Conservation (phyloP, 2,113 vertebrate genomes). For the Dolichallabes microphthalmus region DNA sequence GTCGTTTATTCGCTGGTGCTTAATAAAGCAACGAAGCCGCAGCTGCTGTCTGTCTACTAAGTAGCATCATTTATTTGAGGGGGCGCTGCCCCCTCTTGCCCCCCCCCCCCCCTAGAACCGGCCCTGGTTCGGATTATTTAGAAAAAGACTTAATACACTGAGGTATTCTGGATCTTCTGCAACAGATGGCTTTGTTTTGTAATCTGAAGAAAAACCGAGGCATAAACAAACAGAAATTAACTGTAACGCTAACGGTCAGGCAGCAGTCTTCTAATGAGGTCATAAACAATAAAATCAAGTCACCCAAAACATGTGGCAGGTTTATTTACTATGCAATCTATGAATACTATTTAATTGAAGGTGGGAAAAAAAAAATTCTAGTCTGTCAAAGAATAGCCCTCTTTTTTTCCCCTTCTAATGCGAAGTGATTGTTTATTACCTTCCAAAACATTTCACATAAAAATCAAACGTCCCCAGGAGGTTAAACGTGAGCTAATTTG, state of each 20-base stretch:
- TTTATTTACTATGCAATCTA: background rate
- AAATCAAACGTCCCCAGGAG: background rate
- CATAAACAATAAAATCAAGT: background rate
- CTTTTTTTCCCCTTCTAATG: background rate
- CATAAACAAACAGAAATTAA: constrained; percentile 14
- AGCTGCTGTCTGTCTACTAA: background rate
- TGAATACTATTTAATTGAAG: background rate
- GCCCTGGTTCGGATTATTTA: too few relatives aligned
- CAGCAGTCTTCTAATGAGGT: background rate
- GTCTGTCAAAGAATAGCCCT: background rate
- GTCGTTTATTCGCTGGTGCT: background rate
- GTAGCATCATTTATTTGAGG: too few relatives aligned
- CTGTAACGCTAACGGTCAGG: background rate
- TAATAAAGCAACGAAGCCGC: background rate
- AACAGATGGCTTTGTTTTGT: background rate
- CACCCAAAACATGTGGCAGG: background rate
- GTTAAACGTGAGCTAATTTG: background rate
- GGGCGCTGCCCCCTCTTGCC: too few relatives aligned
- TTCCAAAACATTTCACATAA: background rate
- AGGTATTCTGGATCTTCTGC: background rate
- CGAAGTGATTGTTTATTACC: background rate
- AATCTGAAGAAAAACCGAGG: background rate
- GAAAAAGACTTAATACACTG: background rate
- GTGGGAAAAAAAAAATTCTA: background rate
- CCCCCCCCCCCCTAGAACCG: too few relatives aligned